Base-by-base conservation (phyloP, 2,888 invertebrate species). In the Hoplodrina ambigua region DNA sequence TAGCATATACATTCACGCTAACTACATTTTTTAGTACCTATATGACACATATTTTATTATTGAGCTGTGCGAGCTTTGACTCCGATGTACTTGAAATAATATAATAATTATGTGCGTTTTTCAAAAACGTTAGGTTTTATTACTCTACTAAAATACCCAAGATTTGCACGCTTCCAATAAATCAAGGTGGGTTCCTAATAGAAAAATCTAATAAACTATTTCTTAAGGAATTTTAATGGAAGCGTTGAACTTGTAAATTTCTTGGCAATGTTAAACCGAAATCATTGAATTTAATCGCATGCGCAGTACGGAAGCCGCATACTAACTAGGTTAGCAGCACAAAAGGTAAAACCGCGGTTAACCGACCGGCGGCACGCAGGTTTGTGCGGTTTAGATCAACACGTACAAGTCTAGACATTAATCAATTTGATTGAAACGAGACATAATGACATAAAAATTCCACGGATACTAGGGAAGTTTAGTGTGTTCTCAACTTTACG, bases 251-350 rank as follows among this genome's bases (percentile, higher is more conserved):
- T 85, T 79, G 81, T 68, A 59, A 56, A 57, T 53, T 72, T 66
- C 33, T 61, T 49, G 61, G 64, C 54, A 73, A 71, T 65, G 58
- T 71, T 67, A 74, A 15, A 25, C n/a, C 37, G 50, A 69, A 72
- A 72, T 78, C 57, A 74, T 80, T 72, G 56, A 82, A 75, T 75
- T 37, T 72, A 75, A 75, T 69, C 72, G 70, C 75, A 81, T 69
- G 76, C 75, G 80, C 66, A 66, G 65, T 80, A 80, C 86, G 86
- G 85, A 85, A 85, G 81, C 75, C 78, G 77, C 81, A 80, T 77
- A 75, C 75, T 73, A 85, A 85, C 73, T 82, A 74, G 85, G 86
- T 80, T 81, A 81, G 72, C 56, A 67, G 83, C 70, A 80, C 76
- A 81, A 56, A 68, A 69, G 61, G 84, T 72, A 76, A 66, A 76